Evolutionary conservation across 2,113 vertebrate species (phyloP), one percentile per base, ranked within the genome.

Genomic region (Orientallactaga bullata): DNA sequence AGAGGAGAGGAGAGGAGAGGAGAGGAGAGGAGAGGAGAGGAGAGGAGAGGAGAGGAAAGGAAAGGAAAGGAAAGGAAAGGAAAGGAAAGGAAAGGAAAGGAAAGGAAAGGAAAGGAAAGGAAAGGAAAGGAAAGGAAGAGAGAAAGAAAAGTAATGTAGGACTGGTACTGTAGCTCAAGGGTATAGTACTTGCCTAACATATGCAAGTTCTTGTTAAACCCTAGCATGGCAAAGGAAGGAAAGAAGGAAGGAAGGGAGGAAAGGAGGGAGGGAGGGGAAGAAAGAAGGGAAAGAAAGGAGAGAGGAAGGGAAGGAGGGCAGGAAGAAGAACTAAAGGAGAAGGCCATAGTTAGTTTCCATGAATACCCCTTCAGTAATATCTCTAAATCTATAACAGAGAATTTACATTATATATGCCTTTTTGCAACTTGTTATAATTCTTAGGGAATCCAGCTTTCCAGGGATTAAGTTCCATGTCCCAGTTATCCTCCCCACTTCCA

Each of bases 371-470:
- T 89, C 68, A 66, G n/a, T 10, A 71, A 42, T 37, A 72, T 80
- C 90, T 80, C 51, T 63, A 69, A 88, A 55, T 11, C 72, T 68
- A 11, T 37, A 37, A 35, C 24, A 47, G 32, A 55, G 28, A 68
- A 20, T 65, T 91, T 66, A 58, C 4, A 47, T 5, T 39, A 6
- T 68, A 61, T 51, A 79, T 63, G 65, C 42, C 90, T 96, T 94
- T 55, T 74, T 58, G 32, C 26, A 88, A 81, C 18, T 30, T 93
- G 42, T 90, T 92, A 51, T 20, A 83, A 88, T 28, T 51, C 66
- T 90, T 76, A 77, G 39, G 30, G 80, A 51, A 95, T 71, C 42
- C 20, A 85, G 58, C 35, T 94, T 69, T 88, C 58, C 37, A 69
- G 63, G 78, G 55, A 26, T 84, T 47, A 35, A 32, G 17, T 88